Conservation (phyloP, 2,797 vertebrate genomes). For the Synaphobranchus kaupii region DNA sequence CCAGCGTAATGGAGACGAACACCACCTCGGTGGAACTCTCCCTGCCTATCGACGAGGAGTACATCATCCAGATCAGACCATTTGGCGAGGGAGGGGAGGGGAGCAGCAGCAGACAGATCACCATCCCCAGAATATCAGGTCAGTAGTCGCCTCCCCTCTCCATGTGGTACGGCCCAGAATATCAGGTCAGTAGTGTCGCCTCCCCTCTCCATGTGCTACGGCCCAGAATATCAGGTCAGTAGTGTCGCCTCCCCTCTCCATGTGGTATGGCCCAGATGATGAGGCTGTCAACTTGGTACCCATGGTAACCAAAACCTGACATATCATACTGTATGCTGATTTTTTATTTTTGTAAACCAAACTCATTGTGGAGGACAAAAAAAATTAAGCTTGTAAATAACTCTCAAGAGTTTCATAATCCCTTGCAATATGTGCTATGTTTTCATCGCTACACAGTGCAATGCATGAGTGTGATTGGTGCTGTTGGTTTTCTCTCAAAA, state of each 20-base stretch:
- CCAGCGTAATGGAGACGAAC: conserved; percentile 91
- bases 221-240: conserved; percentile 76
- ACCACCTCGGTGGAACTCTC: conserved; percentile 93
- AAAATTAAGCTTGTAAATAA: neutral
- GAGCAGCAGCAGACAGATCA: conserved; percentile 91
- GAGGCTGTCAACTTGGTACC: neutral
- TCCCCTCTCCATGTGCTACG: neutral
- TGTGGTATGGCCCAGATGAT: neutral
- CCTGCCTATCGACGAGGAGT: conserved; percentile 89
- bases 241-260: neutral
- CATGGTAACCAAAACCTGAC: too few species aligned
- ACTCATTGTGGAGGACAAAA: neutral
- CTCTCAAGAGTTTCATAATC: neutral
- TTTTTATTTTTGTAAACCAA: neutral
- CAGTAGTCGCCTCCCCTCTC: conserved; percentile 33
- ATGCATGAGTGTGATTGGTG: neutral
- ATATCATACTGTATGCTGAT: neutral
- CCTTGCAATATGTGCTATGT: neutral
- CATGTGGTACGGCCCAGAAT: conserved; percentile 61
- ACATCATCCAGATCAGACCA: conserved; percentile 91
- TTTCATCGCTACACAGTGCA: neutral
- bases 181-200: conserved; percentile 65
- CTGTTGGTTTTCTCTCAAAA: neutral
- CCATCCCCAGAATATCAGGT: conserved; percentile 88
- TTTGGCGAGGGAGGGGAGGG: conserved; percentile 96